Conservation (phyloP, 2,797 vertebrate genomes). For the Tachyglossus aculeatus region DNA sequence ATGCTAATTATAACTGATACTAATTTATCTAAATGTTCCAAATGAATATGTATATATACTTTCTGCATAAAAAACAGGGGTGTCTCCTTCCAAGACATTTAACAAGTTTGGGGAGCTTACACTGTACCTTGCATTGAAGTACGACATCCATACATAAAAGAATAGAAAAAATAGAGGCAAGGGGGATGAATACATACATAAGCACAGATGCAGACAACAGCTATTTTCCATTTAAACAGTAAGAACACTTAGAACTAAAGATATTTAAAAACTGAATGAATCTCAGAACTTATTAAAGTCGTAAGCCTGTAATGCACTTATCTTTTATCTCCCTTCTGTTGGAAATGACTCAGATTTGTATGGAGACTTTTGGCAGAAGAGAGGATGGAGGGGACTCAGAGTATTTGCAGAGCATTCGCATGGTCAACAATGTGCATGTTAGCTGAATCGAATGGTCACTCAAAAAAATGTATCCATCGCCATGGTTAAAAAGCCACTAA, state of each 20-base stretch:
- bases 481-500: neutral
- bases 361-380: slow-evolving; percentile 14
- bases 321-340: slow-evolving; percentile 26
- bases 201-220: slow-evolving; percentile 15
- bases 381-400: slow-evolving; percentile 9
- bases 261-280: slow-evolving; percentile 1
- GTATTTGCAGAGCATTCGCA: slow-evolving; percentile 15
- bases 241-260: slow-evolving; percentile 33
- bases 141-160: slow-evolving; percentile 31
- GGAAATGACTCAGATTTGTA: neutral
- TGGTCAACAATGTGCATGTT: slow-evolving; percentile 26
- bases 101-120: slow-evolving; percentile 64
- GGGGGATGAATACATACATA: slow-evolving; percentile 49
- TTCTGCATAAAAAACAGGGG: slow-evolving; percentile 75
- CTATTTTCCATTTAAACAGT: slow-evolving; percentile 41
- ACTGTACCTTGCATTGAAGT: slow-evolving; percentile 47
- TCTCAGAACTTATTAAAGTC: slow-evolving; percentile 1
- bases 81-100: slow-evolving; percentile 69
- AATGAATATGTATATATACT: slow-evolving; percentile 79
- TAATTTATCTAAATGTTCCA: slow-evolving; percentile 78
- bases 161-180: slow-evolving; percentile 39
- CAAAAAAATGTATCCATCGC: neutral
- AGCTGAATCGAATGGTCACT: slow-evolving; percentile 14
- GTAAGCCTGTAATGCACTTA: slow-evolving; percentile 6
- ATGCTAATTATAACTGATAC: slow-evolving; percentile 84